Percentiles rank a stretch among this genome's conserved stretches.
These are phyloP conservation scores for Tetrapedia diversipes DNA, from an alignment of 2,888 invertebrate species.

Conservation along the genomic window DNA sequence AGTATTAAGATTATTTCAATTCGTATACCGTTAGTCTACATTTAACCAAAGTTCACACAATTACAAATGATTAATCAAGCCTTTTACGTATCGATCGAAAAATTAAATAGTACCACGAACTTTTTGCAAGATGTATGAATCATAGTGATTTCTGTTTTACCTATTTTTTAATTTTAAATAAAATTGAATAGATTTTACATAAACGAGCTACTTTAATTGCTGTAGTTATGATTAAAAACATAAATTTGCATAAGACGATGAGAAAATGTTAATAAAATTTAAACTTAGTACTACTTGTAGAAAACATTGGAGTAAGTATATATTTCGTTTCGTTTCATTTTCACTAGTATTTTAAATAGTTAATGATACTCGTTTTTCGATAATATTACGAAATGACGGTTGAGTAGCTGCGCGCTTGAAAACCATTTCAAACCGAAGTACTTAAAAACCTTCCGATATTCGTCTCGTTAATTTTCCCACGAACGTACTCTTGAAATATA, in stretches of 20 bases:
- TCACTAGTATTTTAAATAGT: background rate
- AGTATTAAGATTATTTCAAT: conserved; percentile 74
- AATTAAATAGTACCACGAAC: background rate
- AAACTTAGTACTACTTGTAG: too few relatives aligned
- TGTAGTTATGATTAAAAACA: too few relatives aligned
- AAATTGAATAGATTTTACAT: background rate
- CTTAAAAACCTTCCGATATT: conserved; percentile 42
- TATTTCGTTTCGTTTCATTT: background rate
- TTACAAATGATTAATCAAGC: conserved; percentile 1
- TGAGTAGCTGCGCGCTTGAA: conserved; percentile 31
- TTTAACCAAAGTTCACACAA: background rate
- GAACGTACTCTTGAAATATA: conserved; percentile 42
- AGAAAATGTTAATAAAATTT: too few relatives aligned
- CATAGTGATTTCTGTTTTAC: background rate
- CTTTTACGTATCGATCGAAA: background rate
- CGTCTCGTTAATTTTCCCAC: conserved; percentile 43
- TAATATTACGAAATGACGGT: conserved; percentile 46
- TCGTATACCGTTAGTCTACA: conserved; percentile 54
- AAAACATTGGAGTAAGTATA: too few relatives aligned
- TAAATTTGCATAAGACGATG: too few relatives aligned
- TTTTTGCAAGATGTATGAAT: background rate
- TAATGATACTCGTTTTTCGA: conserved; percentile 29
- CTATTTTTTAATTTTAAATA: background rate
- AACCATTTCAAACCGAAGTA: conserved; percentile 25
- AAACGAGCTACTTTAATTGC: conserved; percentile 6